phyloP scores from a whole-genome alignment of 2,797 vertebrate species.

The Gambelia wislizenii region DNA sequence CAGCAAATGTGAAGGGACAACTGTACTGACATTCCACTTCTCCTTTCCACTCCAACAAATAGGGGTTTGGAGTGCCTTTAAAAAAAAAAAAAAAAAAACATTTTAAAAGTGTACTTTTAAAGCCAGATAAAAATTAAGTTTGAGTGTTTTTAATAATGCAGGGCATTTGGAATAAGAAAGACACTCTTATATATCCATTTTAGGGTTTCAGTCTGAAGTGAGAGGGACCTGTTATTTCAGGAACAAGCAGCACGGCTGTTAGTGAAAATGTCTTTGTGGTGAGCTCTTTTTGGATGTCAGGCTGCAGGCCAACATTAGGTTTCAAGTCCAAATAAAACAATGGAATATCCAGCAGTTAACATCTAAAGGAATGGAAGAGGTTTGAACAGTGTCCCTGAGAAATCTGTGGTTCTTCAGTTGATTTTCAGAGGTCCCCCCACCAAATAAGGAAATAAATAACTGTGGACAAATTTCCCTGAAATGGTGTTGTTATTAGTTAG shows the following conservation, averaged over 20 bases:
- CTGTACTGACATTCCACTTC: not conserved
- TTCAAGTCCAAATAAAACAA: conserved; percentile 1
- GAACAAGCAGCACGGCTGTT: not conserved
- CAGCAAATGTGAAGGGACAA: too few species aligned
- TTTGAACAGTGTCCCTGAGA: not conserved
- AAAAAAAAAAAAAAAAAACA: too few species aligned
- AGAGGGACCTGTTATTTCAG: not conserved
- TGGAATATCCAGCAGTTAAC: not conserved
- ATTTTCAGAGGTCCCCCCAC: not conserved
- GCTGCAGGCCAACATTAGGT: not conserved
- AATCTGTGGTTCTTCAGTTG: not conserved
- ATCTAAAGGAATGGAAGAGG: not conserved
- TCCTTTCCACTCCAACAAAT: not conserved
- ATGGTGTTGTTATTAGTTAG: not conserved
- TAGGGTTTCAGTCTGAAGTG: not conserved
- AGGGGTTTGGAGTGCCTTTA: not conserved
- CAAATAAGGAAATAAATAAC: not conserved
- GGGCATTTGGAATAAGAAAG: not conserved
- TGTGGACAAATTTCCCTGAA: not conserved
- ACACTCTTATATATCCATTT: conserved; percentile 1
- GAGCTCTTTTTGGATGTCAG: not conserved
- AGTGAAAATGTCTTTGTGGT: not conserved
- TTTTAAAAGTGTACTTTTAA: too few species aligned
- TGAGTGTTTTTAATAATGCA: not conserved
- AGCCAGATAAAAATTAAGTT: not conserved